These are phyloP conservation scores for Neolamprologus fasciatus DNA, from an alignment of 2,113 vertebrate genomes.

Conservation along the genomic window DNA sequence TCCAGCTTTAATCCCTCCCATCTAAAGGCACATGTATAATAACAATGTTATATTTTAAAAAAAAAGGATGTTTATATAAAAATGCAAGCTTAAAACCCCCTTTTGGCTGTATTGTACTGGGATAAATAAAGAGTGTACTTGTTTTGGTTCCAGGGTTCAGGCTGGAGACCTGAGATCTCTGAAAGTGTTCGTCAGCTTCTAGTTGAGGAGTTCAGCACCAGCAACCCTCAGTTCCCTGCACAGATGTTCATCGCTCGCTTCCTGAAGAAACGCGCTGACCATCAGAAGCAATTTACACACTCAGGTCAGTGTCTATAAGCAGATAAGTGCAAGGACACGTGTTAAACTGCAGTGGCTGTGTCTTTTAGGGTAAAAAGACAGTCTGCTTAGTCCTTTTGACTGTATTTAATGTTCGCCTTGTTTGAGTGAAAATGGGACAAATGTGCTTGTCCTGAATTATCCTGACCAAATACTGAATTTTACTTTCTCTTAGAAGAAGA, in stretches of 20 bases:
- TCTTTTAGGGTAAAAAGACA: neutral
- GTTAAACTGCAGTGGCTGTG: neutral
- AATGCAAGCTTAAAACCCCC: neutral
- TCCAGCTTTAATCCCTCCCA: neutral
- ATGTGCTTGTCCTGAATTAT: neutral
- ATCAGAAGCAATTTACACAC: slow-evolving; percentile 54
- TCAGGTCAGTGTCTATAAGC: slow-evolving; percentile 49
- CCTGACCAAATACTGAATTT: neutral
- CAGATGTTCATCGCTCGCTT: slow-evolving; percentile 74
- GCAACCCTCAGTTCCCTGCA: slow-evolving; percentile 82
- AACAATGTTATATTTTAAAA: neutral
- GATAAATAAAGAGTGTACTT: neutral
- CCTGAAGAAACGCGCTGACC: slow-evolving; percentile 72
- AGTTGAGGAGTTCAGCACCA: slow-evolving; percentile 75
- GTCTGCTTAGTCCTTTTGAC: neutral
- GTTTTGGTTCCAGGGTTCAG: slow-evolving; percentile 35
- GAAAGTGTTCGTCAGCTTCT: slow-evolving; percentile 71
- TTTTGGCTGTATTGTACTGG: neutral
- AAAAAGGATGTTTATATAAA: neutral
- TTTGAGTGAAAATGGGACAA: neutral
- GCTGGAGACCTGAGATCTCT: slow-evolving; percentile 59
- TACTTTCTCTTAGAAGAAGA: slow-evolving; percentile 15
- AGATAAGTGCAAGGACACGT: neutral
- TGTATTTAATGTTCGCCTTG: neutral
- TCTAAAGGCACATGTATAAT: neutral